A percentile compares a stretch with the other conserved stretches of the same genome.
These are phyloP conservation scores for Mastigias papua DNA, from an alignment of 30 jellyfish, hydroid and myxozoan genomes.

Conservation along the genomic window DNA sequence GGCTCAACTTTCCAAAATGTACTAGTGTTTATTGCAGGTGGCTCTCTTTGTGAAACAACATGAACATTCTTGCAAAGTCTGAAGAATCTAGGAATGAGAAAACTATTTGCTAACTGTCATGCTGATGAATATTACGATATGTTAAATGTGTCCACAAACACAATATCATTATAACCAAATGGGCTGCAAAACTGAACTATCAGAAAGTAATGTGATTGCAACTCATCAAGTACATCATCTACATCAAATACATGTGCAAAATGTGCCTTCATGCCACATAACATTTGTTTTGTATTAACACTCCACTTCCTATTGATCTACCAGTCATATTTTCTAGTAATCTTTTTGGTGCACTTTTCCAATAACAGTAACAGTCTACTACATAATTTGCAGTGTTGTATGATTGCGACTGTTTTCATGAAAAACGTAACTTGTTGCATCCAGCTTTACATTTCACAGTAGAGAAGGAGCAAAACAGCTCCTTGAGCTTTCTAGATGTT, in stretches of 20 bases:
- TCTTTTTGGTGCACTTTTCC: no score
- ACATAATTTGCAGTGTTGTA: not conserved
- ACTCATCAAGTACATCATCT: not conserved
- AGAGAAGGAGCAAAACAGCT: no score
- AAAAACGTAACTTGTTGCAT: no score
- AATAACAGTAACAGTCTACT: no score
- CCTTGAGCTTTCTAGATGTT: no score
- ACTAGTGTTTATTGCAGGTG: conserved; percentile 2
- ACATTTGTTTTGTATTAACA: not conserved
- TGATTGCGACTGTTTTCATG: no score
- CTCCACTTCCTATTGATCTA: no score
- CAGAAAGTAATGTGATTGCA: not conserved
- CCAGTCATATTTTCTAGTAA: no score
- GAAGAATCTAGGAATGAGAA: conserved; percentile 12
- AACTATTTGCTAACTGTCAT: not conserved
- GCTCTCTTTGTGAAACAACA: conserved; percentile 24
- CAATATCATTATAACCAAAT: no score
- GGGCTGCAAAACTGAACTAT: not conserved
- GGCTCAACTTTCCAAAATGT: conserved; percentile 23
- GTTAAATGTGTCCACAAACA: not conserved
- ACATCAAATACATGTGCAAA: not conserved
- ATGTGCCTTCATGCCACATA: not conserved
- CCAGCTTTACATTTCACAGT: no score
- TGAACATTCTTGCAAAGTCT: not conserved
- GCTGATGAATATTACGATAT: not conserved